Evolutionary conservation across 2,113 vertebrate species (phyloP), one percentile per base, ranked within the genome.

Genomic region (Entomyzon cyanotis): DNA sequence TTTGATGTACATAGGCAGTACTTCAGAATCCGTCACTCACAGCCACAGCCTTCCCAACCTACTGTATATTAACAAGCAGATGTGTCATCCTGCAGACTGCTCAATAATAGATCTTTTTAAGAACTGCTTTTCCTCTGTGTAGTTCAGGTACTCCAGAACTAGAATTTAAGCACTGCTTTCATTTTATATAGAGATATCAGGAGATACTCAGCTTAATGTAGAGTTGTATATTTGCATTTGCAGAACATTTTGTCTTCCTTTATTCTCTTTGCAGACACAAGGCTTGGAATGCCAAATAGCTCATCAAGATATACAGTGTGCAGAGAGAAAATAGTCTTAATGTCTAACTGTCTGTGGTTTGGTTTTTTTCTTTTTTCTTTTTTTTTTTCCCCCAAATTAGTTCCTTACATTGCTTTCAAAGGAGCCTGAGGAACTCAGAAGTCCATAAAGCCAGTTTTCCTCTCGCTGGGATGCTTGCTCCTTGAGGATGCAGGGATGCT

Each of bases 161-260:
- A 65, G 78, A 84, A 82, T 85, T 96, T 93, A 93, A 93, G 92
- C 76, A 86, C 71, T 74, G 42, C 87, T 96, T 96, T 91, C 79
- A 70, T 87, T 95, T 96, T 80, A 79, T 87, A 59, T 80, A 93
- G 84, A 87, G 84, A 83, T 93, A 91, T 93, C 87, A 93, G 74
- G 59, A 93, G 94, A 94, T 93, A 74, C 50, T 91, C 71, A 56
- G 67, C 75, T 62, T 93, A 93, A 94, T 83, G 90, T 84, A 80
- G 63, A 77, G 75, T n/a, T 92, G 59, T 81, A 71, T 94, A 94
- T 96, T 96, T 92, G 87, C 93, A 79, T 94, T 92, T 95, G 76
- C 86, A 90, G 92, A 94, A 97, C 93, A 82, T 94, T 95, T 95
- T 95, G 91, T 95, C 91, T 97, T 94, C 79, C 62, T 94, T 95